These are phyloP conservation scores for Rhynchotus rufescens DNA, from an alignment of 2,797 vertebrate species.

Conservation along the genomic window DNA sequence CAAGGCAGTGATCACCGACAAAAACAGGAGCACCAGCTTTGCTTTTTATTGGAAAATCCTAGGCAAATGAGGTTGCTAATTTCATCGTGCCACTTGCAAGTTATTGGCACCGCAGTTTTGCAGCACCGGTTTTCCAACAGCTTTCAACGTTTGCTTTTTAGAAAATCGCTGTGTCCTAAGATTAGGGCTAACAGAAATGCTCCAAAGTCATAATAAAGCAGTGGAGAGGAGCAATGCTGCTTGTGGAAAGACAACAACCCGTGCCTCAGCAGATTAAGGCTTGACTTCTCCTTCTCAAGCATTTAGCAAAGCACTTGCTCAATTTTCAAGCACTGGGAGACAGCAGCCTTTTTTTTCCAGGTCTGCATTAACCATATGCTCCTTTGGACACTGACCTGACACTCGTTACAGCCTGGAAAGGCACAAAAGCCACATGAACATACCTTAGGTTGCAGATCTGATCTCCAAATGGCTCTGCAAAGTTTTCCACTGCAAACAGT, in stretches of 20 bases:
- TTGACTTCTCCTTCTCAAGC: not conserved
- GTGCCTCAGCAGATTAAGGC: not conserved
- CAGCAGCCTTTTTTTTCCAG: not conserved
- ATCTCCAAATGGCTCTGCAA: not conserved
- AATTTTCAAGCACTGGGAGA: not conserved
- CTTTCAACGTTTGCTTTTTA: not conserved
- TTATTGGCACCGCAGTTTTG: not conserved
- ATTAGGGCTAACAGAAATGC: not conserved
- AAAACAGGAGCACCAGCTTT: not conserved
- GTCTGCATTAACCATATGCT: not conserved
- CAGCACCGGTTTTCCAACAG: not conserved
- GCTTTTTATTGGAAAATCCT: not conserved
- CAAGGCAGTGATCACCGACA: conserved; percentile 10
- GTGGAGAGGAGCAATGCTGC: not conserved
- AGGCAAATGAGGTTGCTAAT: conserved; percentile 38
- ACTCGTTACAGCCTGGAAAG: not conserved
- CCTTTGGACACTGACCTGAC: not conserved
- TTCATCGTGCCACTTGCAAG: conserved; percentile 11
- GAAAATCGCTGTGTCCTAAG: not conserved
- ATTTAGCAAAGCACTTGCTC: not conserved
- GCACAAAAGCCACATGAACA: fast-evolving
- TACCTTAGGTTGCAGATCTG: not conserved
- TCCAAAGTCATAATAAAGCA: not conserved
- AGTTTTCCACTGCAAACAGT: not conserved
- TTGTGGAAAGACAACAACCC: not conserved